These are phyloP conservation scores for rat (Rattus norvegicus) DNA, from an alignment of 2,113 vertebrate species.

Conservation along the genomic window GRCr8 NC_086023.1:81961501-81962000, in stretches of 20 bases:
- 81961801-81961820: background rate
- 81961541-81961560: slow-evolving; percentile 25
- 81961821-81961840: background rate
- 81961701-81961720: background rate
- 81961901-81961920: no score
- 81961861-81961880: background rate
- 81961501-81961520: slow-evolving; percentile 4
- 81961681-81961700: background rate
- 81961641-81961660: background rate
- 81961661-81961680: background rate
- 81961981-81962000: background rate
- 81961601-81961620: background rate
- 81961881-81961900: background rate
- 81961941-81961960: background rate
- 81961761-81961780: background rate
- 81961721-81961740: background rate
- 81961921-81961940: background rate
- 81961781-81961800: background rate
- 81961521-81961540: slow-evolving; percentile 52
- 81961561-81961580: slow-evolving; percentile 57
- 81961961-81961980: background rate
- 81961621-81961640: background rate
- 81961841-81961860: background rate
- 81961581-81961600: background rate
- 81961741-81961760: background rate